Conservation (phyloP, 2,888 invertebrate genomes). For the Hecatera dysodea region DNA sequence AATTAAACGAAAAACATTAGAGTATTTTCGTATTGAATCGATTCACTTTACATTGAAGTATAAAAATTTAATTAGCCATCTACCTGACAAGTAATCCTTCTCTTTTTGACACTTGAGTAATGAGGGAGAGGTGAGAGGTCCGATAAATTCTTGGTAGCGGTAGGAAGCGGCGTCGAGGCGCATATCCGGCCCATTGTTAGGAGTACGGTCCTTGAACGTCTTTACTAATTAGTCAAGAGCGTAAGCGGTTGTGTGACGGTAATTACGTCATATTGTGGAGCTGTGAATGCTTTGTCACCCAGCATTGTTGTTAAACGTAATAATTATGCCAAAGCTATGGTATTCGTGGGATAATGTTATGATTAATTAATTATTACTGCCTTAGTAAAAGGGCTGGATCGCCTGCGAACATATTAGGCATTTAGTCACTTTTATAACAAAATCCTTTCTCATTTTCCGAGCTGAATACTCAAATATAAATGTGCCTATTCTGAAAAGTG, state of each 20-base stretch:
- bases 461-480: slow-evolving; percentile 24
- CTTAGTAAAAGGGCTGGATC: background rate
- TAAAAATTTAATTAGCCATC: slow-evolving; percentile 86
- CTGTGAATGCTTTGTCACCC: slow-evolving; percentile 60
- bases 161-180: slow-evolving; percentile 85
- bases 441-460: slow-evolving; percentile 9
- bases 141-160: slow-evolving; percentile 70
- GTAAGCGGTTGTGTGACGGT: slow-evolving; percentile 77
- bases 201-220: slow-evolving; percentile 77
- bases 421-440: background rate
- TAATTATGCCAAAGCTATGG: slow-evolving; percentile 41
- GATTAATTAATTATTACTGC: slow-evolving; percentile 1
- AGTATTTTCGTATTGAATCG: slow-evolving; percentile 72
- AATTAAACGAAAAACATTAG: slow-evolving; percentile 70
- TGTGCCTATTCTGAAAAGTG: slow-evolving; percentile 34
- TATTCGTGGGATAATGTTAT: slow-evolving; percentile 39
- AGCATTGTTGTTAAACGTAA: slow-evolving; percentile 59
- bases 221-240: slow-evolving; percentile 78
- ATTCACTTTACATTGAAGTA: slow-evolving; percentile 76
- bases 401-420: background rate
- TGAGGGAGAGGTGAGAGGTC: slow-evolving; percentile 67
- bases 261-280: slow-evolving; percentile 65
- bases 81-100: slow-evolving; percentile 71
- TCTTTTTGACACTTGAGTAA: slow-evolving; percentile 66
- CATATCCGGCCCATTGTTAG: slow-evolving; percentile 81